A percentile compares a stretch with the other conserved stretches of the same genome.
These are phyloP conservation scores for Aix galericulata DNA, from an alignment of 2,113 vertebrate species.

Conservation along the genomic window DNA sequence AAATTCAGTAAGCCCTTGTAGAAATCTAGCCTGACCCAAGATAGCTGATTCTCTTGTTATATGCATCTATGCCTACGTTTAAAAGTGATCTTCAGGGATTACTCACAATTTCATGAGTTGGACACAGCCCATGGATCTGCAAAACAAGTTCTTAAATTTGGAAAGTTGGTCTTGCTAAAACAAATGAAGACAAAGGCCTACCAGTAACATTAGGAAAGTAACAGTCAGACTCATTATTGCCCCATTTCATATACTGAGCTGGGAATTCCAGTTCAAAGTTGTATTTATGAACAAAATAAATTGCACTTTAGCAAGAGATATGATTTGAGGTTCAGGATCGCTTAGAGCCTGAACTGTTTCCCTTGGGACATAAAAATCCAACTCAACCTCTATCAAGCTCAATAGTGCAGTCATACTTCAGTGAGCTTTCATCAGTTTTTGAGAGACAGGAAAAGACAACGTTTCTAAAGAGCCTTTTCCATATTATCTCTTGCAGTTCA, in stretches of 20 bases:
- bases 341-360: not conserved
- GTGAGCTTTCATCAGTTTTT: not conserved
- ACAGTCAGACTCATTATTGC: not conserved
- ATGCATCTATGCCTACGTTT: rapidly evolving
- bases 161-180: not conserved
- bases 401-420: not conserved
- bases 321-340: rapidly evolving
- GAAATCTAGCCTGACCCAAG: not conserved
- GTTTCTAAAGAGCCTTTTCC: not conserved
- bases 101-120: not conserved
- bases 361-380: not conserved
- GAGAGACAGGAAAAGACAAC: not conserved
- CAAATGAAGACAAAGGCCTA: not conserved
- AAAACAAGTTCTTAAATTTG: not conserved
- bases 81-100: not conserved
- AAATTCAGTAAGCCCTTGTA: not conserved
- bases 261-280: not conserved
- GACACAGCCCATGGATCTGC: not conserved
- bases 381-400: not conserved
- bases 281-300: not conserved
- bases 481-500: not conserved
- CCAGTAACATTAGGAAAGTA: not conserved
- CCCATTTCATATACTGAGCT: not conserved
- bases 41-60: not conserved
- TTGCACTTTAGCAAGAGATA: not conserved